Percentiles rank a stretch among this genome's conserved stretches.
These are phyloP conservation scores for Coendou prehensilis DNA, from an alignment of 2,797 vertebrate genomes.

Conservation along the genomic window DNA sequence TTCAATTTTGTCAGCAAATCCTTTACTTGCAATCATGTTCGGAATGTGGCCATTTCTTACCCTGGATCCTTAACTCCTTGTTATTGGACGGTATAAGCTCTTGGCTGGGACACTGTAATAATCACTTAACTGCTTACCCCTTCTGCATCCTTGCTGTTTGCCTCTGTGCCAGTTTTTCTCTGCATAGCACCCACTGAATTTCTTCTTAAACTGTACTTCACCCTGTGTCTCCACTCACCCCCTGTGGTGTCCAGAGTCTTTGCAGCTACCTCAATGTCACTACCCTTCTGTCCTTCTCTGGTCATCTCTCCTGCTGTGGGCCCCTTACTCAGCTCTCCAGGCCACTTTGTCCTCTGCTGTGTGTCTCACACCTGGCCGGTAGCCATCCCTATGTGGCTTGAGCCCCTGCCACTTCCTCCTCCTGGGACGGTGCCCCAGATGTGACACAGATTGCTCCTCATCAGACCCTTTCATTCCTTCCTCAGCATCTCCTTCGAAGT, in stretches of 20 bases:
- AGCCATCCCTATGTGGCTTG: background rate
- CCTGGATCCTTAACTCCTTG: accelerated
- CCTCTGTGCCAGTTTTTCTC: background rate
- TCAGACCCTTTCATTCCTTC: background rate
- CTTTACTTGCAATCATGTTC: background rate
- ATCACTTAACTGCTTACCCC: background rate
- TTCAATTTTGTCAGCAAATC: background rate
- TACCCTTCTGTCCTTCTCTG: no score
- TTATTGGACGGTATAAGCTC: background rate
- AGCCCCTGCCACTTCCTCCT: background rate
- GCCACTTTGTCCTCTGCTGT: background rate
- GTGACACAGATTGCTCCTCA: background rate
- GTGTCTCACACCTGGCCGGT: accelerated
- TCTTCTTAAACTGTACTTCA: background rate
- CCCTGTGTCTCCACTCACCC: no score
- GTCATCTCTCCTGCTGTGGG: accelerated
- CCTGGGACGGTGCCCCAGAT: no score
- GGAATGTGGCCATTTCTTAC: background rate
- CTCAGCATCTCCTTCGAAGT: background rate
- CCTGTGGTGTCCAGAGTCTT: no score
- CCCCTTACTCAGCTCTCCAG: accelerated
- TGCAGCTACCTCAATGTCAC: no score
- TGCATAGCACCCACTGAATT: background rate
- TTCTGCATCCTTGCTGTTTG: background rate
- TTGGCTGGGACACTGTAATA: background rate